Base-by-base conservation (phyloP, 2,888 invertebrate genomes). In the Apamea crenata region DNA sequence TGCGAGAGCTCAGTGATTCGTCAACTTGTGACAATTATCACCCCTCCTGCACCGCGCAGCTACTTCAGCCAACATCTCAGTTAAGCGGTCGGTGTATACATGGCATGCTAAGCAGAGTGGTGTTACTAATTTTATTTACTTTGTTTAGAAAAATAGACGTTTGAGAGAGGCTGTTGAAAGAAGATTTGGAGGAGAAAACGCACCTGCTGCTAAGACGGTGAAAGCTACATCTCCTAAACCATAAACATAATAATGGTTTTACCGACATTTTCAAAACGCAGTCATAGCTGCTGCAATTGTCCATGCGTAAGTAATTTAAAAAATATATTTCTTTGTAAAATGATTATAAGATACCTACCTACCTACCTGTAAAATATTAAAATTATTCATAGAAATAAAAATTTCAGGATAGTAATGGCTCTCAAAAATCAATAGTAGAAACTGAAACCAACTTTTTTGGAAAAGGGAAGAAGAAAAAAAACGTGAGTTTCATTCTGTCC, bases 401-500 rank as follows among this genome's bases (percentile, higher is more conserved):
- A 8, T 81, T 83, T 50, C 47, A 86, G 87, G 69, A 77, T 36
- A 29, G 29, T 25, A 47, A 66, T 63, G 36, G n/a, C 47, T 6
- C 73, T 40, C 40, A 77, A 53, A 65, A 70, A 32, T 7, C 47
- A 8, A 36, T 47, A 29, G 66, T 77, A 36, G 59, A 70, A 40
- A 63, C 72, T 67, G 29, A 66, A 32, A 59, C 14, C 16, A 36
- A 65, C 29, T n/a, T 61, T 14, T 7, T 63, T 14, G 59, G 36
- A 53, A 81, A 77, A 50, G 74, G 63, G 61, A 80, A 86, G 69
- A 86, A 75, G 56, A 86, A 78, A 29, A 81, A 80, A 61, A 47
- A 82, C 67, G 86, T 84, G 36, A 61, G 89, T 80, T 14, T 14
- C 8, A 53, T 53, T 50, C 32, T 53, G 16, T 16, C 16, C 6